A percentile compares a stretch with the other conserved stretches of the same genome.
These are phyloP conservation scores for Tricholaema leucomelas DNA, from an alignment of 2,113 vertebrate genomes.

Conservation along the genomic window DNA sequence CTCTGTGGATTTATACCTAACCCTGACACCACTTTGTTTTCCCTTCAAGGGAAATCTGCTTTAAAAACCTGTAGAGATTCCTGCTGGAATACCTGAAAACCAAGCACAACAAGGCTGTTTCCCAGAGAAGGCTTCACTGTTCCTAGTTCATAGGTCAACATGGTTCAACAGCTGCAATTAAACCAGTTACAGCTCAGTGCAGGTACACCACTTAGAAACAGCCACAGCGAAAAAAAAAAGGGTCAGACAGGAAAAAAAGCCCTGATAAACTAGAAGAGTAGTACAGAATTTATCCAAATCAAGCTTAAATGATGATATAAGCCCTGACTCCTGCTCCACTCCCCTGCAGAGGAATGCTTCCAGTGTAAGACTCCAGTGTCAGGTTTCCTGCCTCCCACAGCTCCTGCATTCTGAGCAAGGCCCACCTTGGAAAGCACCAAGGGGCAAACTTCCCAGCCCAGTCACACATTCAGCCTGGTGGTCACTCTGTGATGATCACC, in stretches of 20 bases:
- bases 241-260: background rate
- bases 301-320: background rate
- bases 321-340: background rate
- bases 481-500: background rate
- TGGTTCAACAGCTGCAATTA: background rate
- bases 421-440: background rate
- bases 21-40: background rate
- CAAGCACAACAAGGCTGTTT: background rate
- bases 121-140: background rate
- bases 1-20: background rate
- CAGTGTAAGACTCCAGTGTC: background rate
- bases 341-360: constrained; percentile 6
- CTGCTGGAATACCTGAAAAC: background rate
- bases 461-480: background rate
- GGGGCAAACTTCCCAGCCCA: background rate
- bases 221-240: background rate
- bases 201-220: background rate
- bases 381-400: background rate
- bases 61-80: background rate
- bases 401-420: background rate
- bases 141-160: background rate
- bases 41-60: background rate
- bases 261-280: background rate
- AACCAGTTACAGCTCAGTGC: background rate
- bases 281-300: background rate